Evolutionary conservation across 2,113 vertebrate species (phyloP).

Genomic region (Perca schrenkii): DNA sequence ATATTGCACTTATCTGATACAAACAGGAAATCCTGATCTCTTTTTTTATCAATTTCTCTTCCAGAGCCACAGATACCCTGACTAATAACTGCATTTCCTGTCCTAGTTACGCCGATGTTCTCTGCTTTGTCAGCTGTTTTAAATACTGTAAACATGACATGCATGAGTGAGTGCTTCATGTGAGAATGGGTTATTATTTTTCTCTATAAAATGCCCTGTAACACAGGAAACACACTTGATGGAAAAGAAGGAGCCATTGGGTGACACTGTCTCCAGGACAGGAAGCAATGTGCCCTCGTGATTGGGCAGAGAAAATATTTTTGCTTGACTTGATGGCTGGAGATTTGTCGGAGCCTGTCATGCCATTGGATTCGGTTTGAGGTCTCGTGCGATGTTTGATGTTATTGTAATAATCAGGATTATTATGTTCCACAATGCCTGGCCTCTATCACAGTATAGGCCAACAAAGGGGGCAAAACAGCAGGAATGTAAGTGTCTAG

Average conservation of each 20-base stretch:
- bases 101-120: slow-evolving; percentile 24
- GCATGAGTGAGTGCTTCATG: slow-evolving; percentile 27
- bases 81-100: slow-evolving; percentile 1
- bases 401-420: slow-evolving; percentile 77
- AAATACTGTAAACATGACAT: slow-evolving; percentile 5
- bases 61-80: neutral
- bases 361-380: slow-evolving; percentile 50
- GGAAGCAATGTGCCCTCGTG: slow-evolving; percentile 78
- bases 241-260: slow-evolving; percentile 74
- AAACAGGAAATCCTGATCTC: neutral
- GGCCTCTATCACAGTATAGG: slow-evolving; percentile 59
- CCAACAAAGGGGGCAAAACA: slow-evolving; percentile 23
- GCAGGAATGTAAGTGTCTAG: slow-evolving; percentile 9
- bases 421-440: slow-evolving; percentile 73
- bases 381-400: slow-evolving; percentile 47
- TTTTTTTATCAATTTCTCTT: slow-evolving; percentile 9
- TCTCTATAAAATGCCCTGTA: slow-evolving; percentile 49
- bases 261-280: slow-evolving; percentile 72
- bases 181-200: slow-evolving; percentile 10
- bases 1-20: neutral
- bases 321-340: slow-evolving; percentile 72
- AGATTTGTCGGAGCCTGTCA: slow-evolving; percentile 60
- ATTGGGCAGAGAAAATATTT: slow-evolving; percentile 85
- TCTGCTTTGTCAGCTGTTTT: slow-evolving; percentile 16
- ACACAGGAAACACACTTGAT: slow-evolving; percentile 76